Conservation (phyloP, 1,140 invertebrate genomes). For the Phthorimaea operculella region DNA sequence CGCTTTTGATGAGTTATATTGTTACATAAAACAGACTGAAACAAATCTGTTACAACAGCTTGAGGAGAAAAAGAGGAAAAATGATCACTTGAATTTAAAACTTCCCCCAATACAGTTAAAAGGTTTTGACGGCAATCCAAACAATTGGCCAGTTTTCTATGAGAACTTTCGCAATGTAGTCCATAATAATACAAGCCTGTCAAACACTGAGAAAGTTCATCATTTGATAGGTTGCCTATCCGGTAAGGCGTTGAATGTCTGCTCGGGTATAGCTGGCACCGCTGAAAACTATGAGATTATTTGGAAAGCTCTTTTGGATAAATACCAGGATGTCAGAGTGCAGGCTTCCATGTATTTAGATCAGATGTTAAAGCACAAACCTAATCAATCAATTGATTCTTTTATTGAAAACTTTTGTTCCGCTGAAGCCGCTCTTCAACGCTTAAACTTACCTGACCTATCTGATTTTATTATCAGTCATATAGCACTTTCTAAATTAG, state of each 20-base stretch:
- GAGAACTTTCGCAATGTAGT: neutral
- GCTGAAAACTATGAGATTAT: neutral
- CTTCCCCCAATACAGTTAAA: too few relatives aligned
- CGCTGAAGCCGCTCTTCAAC: neutral
- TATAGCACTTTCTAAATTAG: neutral
- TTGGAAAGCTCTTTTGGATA: neutral
- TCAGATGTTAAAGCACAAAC: neutral
- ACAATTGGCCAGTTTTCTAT: neutral
- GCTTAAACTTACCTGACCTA: neutral
- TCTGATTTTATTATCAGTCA: neutral
- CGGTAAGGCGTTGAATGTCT: neutral
- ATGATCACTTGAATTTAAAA: neutral
- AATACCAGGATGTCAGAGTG: neutral
- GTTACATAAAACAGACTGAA: neutral
- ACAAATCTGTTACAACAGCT: neutral
- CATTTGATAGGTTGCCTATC: neutral
- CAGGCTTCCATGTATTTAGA: neutral
- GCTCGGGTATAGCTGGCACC: neutral
- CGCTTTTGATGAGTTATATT: neutral
- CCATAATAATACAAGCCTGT: too few relatives aligned
- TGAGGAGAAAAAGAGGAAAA: neutral
- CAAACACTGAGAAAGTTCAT: neutral
- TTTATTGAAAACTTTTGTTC: neutral
- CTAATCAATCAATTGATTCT: neutral
- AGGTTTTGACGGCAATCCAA: neutral